These are phyloP conservation scores for Lamprologus speciosus DNA, from an alignment of 2,113 vertebrate species.

Conservation along the genomic window DNA sequence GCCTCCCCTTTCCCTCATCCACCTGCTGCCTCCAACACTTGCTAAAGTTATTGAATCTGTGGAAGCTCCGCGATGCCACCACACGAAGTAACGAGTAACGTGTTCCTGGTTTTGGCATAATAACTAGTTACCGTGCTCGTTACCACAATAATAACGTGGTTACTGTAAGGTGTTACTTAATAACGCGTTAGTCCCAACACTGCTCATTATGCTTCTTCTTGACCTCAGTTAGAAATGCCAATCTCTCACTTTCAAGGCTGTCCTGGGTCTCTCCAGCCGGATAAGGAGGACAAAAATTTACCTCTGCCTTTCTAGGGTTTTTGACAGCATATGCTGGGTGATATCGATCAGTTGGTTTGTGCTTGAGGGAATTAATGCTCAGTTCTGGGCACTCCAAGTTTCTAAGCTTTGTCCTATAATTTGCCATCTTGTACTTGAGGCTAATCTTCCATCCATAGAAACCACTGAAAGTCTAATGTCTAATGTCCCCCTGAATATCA, in stretches of 20 bases:
- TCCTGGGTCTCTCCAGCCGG: background rate
- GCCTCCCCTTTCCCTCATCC: too few species aligned
- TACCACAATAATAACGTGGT: too few species aligned
- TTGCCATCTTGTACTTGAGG: conserved; percentile 23
- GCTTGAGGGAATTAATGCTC: background rate
- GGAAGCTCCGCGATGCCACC: too few species aligned
- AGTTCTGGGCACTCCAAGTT: background rate
- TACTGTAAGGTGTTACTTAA: too few species aligned
- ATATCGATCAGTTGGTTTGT: background rate
- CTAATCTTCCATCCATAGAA: conserved; percentile 23
- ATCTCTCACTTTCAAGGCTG: background rate
- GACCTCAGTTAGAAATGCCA: background rate
- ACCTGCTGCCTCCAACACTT: too few species aligned
- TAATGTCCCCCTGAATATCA: background rate
- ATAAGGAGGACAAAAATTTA: background rate
- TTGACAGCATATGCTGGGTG: background rate
- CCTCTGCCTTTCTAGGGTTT: background rate
- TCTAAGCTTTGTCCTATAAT: conserved; percentile 3
- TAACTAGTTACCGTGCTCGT: too few species aligned
- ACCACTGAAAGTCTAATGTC: background rate
- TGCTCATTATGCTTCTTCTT: background rate
- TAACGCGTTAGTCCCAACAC: too few species aligned
- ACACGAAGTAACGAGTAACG: too few species aligned
- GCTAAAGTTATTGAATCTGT: too few species aligned
- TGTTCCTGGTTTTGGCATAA: too few species aligned